These are phyloP conservation scores for Phytoseiulus persimilis DNA, from an alignment of 2,888 invertebrate species.

Conservation along the genomic window DNA sequence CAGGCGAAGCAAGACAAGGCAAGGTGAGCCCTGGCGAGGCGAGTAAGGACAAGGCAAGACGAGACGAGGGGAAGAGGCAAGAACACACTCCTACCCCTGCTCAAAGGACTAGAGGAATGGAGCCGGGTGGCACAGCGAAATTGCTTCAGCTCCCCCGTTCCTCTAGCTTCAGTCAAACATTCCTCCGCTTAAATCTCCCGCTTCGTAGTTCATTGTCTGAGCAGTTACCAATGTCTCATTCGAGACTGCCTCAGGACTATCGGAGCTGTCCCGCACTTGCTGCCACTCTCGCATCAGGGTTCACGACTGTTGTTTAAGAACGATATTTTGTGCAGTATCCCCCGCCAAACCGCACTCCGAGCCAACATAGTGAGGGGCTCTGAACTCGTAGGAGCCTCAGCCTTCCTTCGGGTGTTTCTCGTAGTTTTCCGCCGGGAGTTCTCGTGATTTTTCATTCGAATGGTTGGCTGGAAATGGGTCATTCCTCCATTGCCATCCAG, in stretches of 20 bases:
- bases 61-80: background rate
- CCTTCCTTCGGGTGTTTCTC: too few species aligned
- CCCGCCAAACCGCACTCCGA: too few species aligned
- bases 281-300: background rate
- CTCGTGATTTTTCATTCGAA: too few species aligned
- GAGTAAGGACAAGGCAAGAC: background rate
- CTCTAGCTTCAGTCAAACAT: background rate
- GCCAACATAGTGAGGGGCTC: too few species aligned
- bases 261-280: background rate
- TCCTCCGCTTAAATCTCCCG: background rate
- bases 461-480: too few species aligned
- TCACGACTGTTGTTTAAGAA: background rate
- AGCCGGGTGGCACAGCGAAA: background rate
- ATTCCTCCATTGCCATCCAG: too few species aligned
- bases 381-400: too few species aligned
- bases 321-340: background rate
- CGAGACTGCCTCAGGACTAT: background rate
- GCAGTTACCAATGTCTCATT: background rate
- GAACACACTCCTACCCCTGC: background rate
- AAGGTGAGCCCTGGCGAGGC: background rate
- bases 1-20: background rate
- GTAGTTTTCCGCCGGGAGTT: too few species aligned
- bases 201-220: background rate
- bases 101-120: background rate
- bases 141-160: background rate